A percentile compares a stretch with the other conserved stretches of the same genome.
Evolutionary conservation across 2,113 vertebrate genomes (phyloP).

Genomic region (Oxygymnocypris stewartii): DNA sequence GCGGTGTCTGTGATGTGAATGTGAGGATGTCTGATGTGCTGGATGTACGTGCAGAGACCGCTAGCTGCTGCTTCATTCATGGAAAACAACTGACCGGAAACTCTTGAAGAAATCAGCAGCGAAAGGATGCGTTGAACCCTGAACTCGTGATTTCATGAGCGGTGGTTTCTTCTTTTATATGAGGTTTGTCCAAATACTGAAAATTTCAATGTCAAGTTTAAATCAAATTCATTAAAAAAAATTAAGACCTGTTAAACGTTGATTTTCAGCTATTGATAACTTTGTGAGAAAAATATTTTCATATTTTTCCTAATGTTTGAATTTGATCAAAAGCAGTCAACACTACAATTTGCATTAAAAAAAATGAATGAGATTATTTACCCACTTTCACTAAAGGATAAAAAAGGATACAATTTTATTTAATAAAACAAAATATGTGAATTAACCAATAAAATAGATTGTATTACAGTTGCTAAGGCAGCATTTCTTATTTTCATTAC

Average conservation of each 20-base stretch:
- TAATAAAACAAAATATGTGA: too few species aligned
- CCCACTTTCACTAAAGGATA: neutral
- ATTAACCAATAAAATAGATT: too few species aligned
- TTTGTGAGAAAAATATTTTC: neutral
- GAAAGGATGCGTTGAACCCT: neutral
- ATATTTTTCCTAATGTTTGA: neutral
- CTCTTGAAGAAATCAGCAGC: neutral
- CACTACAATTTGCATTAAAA: neutral
- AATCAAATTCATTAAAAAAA: too few species aligned
- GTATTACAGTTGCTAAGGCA: too few species aligned
- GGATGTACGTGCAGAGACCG: slow-evolving; percentile 35
- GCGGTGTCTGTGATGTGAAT: slow-evolving; percentile 16
- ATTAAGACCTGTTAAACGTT: neutral
- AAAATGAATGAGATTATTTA: neutral
- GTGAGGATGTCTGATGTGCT: neutral
- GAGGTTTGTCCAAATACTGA: neutral
- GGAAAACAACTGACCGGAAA: neutral
- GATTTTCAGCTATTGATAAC: neutral
- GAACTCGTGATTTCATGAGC: neutral
- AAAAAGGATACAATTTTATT: too few species aligned
- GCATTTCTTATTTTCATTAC: too few species aligned
- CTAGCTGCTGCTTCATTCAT: neutral
- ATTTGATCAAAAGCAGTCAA: neutral
- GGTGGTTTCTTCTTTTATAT: neutral
- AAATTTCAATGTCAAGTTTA: neutral